Conservation (phyloP, 2,113 vertebrate genomes). For the Apodemus sylvaticus region DNA sequence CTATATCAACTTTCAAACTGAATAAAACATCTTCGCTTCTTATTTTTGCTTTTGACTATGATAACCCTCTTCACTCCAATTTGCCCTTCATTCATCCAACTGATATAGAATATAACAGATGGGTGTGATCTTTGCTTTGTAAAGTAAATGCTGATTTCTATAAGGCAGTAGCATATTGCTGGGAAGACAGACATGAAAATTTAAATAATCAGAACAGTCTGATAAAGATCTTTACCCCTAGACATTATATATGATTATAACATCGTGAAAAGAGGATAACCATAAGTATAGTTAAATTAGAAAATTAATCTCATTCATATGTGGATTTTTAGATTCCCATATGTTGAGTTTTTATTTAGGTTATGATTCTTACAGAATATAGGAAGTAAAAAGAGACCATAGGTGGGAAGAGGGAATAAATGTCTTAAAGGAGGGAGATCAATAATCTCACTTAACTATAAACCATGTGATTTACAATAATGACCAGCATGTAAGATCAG, state of each 20-base stretch:
- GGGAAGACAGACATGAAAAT: not conserved
- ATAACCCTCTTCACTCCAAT: not conserved
- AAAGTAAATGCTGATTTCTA: conserved; percentile 5
- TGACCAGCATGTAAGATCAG: too few species aligned
- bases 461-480: not conserved
- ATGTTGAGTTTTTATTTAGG: not conserved
- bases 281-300: not conserved
- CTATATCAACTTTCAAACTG: conserved; percentile 2
- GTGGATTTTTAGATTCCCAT: not conserved
- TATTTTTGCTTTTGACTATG: not conserved
- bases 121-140: not conserved
- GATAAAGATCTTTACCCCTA: not conserved
- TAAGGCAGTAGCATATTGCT: not conserved
- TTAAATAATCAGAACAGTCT: not conserved
- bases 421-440: too few species aligned
- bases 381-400: not conserved
- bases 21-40: not conserved
- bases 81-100: not conserved
- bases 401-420: not conserved
- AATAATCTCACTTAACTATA: not conserved
- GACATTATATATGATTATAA: not conserved
- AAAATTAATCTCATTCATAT: not conserved
- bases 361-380: not conserved
- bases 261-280: not conserved
- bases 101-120: not conserved